Evolutionary conservation across 2,113 vertebrate genomes (phyloP).

Genomic region (Pipa parva): DNA sequence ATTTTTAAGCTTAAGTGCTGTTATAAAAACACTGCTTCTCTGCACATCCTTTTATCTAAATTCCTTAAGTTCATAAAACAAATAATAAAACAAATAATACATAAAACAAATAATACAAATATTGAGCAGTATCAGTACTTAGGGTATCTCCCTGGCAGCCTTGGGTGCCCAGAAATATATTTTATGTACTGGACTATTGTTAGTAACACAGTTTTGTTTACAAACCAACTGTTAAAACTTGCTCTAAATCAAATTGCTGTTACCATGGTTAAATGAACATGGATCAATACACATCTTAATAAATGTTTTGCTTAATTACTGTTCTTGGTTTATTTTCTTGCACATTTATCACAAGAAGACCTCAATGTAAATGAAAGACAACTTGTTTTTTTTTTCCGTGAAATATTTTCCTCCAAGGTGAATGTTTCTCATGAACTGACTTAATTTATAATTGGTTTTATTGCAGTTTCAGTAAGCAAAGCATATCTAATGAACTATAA

Average conservation of each 20-base stretch:
- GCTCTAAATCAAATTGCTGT: not conserved
- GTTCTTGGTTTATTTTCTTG: not conserved
- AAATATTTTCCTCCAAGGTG: slow-evolving; percentile 24
- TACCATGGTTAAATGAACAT: not conserved
- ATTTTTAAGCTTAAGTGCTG: too few relatives aligned
- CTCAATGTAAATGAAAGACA: not conserved
- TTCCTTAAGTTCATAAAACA: too few relatives aligned
- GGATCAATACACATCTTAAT: not conserved
- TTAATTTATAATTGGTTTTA: slow-evolving; percentile 35
- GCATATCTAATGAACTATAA: slow-evolving; percentile 33
- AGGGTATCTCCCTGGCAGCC: too few relatives aligned
- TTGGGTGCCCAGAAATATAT: too few relatives aligned
- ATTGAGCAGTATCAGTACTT: too few relatives aligned
- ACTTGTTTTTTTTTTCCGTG: slow-evolving; percentile 1
- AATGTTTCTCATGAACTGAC: slow-evolving; percentile 36
- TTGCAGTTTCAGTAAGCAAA: slow-evolving; percentile 28
- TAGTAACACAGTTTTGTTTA: too few relatives aligned
- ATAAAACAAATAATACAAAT: too few relatives aligned
- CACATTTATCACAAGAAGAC: slow-evolving; percentile 24
- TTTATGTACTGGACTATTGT: too few relatives aligned
- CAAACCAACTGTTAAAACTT: not conserved
- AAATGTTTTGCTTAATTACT: not conserved
- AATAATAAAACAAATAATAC: too few relatives aligned
- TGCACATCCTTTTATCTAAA: too few relatives aligned
- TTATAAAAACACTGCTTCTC: too few relatives aligned